Conservation (phyloP, 2,113 vertebrate species). For the Nannospalax galili region DNA sequence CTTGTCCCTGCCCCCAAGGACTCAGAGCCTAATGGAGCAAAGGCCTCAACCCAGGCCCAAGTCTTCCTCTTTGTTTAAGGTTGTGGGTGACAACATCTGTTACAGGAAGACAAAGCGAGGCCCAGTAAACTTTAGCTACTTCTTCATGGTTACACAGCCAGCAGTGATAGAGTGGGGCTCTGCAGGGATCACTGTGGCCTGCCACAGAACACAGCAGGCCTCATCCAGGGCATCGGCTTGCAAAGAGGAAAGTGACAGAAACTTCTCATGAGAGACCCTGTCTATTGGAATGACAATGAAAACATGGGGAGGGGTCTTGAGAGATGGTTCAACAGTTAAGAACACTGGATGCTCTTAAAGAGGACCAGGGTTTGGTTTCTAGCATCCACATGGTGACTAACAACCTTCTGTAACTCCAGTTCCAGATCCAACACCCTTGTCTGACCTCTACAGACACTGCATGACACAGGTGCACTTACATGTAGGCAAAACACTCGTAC, state of each 20-base stretch:
- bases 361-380: no score
- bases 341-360: no score
- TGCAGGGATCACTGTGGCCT: background rate
- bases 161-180: background rate
- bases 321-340: no score
- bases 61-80: background rate
- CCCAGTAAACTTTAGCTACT: background rate
- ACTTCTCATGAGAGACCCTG: background rate
- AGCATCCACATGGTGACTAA: no score
- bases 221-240: background rate
- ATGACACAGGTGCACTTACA: no score
- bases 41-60: background rate
- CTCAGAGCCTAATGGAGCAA: background rate
- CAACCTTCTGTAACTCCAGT: no score
- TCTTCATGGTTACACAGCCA: background rate
- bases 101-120: background rate
- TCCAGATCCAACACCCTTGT: no score
- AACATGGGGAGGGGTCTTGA: background rate
- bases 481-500: no score
- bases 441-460: no score
- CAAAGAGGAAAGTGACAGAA: background rate
- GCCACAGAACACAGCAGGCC: background rate
- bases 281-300: background rate
- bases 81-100: background rate
- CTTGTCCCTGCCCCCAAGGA: background rate